Evolutionary conservation across 1,140 invertebrate species (phyloP), one percentile per base, ranked within the genome.

Genomic region (Glossosoma conforme): DNA sequence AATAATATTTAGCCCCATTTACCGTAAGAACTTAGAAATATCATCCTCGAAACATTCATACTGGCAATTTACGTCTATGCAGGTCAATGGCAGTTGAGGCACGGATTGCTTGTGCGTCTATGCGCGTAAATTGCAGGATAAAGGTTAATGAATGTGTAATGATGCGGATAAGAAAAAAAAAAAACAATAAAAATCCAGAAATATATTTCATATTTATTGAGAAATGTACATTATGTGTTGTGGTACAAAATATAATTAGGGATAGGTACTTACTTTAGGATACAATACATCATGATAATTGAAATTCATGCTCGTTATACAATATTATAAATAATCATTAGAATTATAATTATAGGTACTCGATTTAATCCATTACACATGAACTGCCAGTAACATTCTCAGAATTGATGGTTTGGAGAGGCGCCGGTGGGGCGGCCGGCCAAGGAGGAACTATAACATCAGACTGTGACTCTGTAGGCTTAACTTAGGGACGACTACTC

Each of bases 201-300:
- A 54, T 58, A 54, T 45, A 54, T 51, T 58, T 50, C 9, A 53
- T 42, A 24, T 54, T 58, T 54, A 58, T 58, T 54, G 36, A 53
- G 42, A 54, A 54, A 53, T 58, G 25, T 58, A 58, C 48, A 51
- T 50, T 52, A 45, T 54, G 49, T 57, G 43, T 38, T 54, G 52
- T 52, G 56, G 52, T 58, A 58, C 35, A 58, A 58, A 58, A 58
- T 54, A 58, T 58, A 57, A 52, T 57, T 57, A 57, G 50, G 42
- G 53, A 53, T 58, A 56, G 54, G 48, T 53, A 52, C 50, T 58
- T 54, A 54, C 36, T 58, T 58, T 54, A 53, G 56, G 51, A 58
- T 58, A 58, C 55, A 54, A 57, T 41, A 58, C 46, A 49, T 45
- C 14, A 43, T 48, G 42, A 54, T 54, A 54, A 44, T 51, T 47